Conservation (phyloP, 1,140 invertebrate species). For the Zaprionus taronus region DNA sequence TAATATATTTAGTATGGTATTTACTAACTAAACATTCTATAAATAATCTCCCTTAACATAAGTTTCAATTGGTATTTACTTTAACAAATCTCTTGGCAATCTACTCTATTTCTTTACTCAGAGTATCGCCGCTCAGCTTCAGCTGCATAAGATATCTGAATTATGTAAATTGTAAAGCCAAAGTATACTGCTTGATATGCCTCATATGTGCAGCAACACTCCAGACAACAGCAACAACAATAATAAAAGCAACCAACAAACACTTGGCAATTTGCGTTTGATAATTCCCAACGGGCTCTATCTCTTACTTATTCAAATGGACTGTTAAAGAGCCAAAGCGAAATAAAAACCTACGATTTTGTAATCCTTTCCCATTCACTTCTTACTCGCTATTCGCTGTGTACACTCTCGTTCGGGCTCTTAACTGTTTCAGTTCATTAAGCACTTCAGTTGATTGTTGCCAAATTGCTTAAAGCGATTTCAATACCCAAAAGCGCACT, state of each 20-base stretch:
- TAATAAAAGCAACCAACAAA: constrained; percentile 6
- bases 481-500: constrained; percentile 35
- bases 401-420: background rate
- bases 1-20: background rate
- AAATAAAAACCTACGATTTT: constrained; percentile 3
- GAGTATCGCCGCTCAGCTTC: background rate
- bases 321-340: constrained; percentile 11
- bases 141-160: background rate
- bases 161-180: background rate
- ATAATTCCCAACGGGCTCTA: constrained; percentile 4
- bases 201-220: background rate
- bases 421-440: constrained; percentile 32
- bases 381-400: background rate
- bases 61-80: background rate
- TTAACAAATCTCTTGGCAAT: background rate
- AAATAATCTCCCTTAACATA: background rate
- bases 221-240: background rate
- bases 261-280: background rate
- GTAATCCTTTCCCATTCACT: constrained; percentile 16
- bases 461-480: constrained; percentile 35
- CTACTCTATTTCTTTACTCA: background rate
- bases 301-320: constrained; percentile 2
- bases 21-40: background rate
- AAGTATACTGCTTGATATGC: background rate
- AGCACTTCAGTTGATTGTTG: constrained; percentile 33